phyloP scores from a whole-genome alignment of 2,113 vertebrate species.

The Gracilinanus agilis region DNA sequence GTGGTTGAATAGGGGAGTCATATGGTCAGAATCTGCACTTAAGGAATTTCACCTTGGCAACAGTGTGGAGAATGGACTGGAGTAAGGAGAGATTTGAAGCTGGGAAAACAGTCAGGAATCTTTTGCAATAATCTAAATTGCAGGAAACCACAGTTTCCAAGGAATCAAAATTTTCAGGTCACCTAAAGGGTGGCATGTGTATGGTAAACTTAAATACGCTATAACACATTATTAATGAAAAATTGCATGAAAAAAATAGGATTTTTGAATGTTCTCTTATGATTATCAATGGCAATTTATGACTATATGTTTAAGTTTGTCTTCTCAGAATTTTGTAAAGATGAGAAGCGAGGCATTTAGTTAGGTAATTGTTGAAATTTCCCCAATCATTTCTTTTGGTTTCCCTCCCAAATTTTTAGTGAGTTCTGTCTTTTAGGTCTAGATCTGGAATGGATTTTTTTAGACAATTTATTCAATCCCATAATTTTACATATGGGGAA shows the following conservation, averaged over 20 bases:
- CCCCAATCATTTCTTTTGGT: neutral
- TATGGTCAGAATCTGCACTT: neutral
- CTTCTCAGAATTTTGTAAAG: neutral
- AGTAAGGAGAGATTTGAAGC: neutral
- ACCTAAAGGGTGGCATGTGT: neutral
- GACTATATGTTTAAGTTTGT: neutral
- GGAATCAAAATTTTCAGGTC: neutral
- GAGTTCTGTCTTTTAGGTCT: neutral
- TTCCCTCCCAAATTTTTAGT: neutral
- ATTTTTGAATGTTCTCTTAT: neutral
- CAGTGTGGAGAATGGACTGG: neutral
- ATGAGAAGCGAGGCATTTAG: neutral
- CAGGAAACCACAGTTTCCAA: neutral
- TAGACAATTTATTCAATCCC: neutral
- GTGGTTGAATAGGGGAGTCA: neutral
- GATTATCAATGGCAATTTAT: neutral
- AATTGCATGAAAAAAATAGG: neutral
- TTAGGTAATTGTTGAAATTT: neutral
- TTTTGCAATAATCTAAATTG: neutral
- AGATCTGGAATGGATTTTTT: neutral
- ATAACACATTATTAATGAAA: neutral
- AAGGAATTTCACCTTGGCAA: neutral
- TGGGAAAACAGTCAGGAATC: neutral
- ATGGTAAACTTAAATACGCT: neutral
- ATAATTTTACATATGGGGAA: neutral